These are phyloP conservation scores for Sciaenops ocellatus DNA, from an alignment of 2,797 vertebrate genomes.

Conservation along the genomic window DNA sequence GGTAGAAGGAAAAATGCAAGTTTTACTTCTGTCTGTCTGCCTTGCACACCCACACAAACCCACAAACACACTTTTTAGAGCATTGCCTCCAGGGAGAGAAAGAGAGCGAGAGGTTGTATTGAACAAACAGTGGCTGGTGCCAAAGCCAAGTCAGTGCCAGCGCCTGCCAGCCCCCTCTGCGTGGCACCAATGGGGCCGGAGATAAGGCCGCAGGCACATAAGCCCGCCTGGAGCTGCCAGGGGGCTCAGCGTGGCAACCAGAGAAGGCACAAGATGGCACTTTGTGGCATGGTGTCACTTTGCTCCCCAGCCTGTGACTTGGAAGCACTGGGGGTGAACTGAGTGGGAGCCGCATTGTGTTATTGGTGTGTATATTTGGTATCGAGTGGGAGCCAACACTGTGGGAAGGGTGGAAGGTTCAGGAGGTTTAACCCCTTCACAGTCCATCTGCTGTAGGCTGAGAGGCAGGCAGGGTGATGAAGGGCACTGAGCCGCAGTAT, in stretches of 20 bases:
- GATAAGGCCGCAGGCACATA: slow-evolving; percentile 66
- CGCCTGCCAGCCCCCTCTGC: slow-evolving; percentile 45
- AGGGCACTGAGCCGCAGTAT: slow-evolving; percentile 46
- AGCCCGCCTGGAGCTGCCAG: slow-evolving; percentile 54
- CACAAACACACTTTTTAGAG: slow-evolving; percentile 50
- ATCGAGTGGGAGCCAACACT: slow-evolving; percentile 59
- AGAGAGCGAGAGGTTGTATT: slow-evolving; percentile 43
- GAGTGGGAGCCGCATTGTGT: slow-evolving; percentile 51
- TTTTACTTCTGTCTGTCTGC: not conserved
- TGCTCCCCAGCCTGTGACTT: slow-evolving; percentile 51
- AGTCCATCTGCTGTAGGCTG: slow-evolving; percentile 59
- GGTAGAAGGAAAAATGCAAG: slow-evolving; percentile 23
- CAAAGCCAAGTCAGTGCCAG: slow-evolving; percentile 46
- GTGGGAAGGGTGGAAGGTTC: slow-evolving; percentile 54
- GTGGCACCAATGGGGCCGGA: slow-evolving; percentile 53
- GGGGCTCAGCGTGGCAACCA: slow-evolving; percentile 56
- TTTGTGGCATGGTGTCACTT: slow-evolving; percentile 60
- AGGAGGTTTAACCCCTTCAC: slow-evolving; percentile 68
- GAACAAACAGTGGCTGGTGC: slow-evolving; percentile 60
- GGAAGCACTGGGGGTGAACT: slow-evolving; percentile 45
- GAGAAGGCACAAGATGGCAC: slow-evolving; percentile 66
- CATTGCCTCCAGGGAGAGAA: slow-evolving; percentile 35
- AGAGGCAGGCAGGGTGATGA: slow-evolving; percentile 32
- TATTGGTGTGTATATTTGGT: slow-evolving; percentile 71
- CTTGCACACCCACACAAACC: slow-evolving; percentile 21